Base-by-base conservation (phyloP, 2,888 invertebrate genomes). In the Drosophila anceps region DNA sequence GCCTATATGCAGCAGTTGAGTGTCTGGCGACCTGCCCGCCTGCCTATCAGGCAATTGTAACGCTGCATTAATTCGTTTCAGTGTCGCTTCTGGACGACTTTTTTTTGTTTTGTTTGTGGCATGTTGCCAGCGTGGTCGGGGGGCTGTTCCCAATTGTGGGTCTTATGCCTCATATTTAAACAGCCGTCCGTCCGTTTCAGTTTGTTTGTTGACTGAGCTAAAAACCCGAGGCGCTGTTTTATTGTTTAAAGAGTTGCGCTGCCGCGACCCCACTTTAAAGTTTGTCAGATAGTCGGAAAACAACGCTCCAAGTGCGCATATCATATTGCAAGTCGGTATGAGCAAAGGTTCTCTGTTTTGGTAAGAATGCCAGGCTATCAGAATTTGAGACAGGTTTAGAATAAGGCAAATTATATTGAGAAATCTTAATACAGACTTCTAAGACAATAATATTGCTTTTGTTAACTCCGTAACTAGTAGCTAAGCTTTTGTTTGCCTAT, bases 41-140 rank as follows among this genome's bases (percentile, higher is more conserved):
- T 33, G 50, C 50, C 50, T 86, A 84, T 84, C 82, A 86, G 72
- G 65, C 69, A 81, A 73, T 82, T 70, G 83, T 67, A 79, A 73
- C 83, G 79, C 68, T 84, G 85, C 79, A 88, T 89, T 84, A 86
- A 84, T 89, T 84, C 69, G 76, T 61, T 80, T 50, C 88, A 77
- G 82, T 63, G 61, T 31, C 73, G 71, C 51, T 67, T 65, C 67
- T 81, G 50, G 39, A 43, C 41, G 33, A 39, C 55, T 51, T 12
- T 58, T 48, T 31, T 50, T 7, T 50, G 4, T 50, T 50, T 33
- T 18, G 5, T 55, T 54, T 74, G 79, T 70, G 78, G 79, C 78
- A 77, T 44, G 46, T 48, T 61, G 61, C 57, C 58, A 77, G 48
- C 55, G 39, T 41, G 31, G 54, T 33, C 53, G 54, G 44, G 44